phyloP scores from a whole-genome alignment of 2,797 vertebrate species.

The Coendou prehensilis region DNA sequence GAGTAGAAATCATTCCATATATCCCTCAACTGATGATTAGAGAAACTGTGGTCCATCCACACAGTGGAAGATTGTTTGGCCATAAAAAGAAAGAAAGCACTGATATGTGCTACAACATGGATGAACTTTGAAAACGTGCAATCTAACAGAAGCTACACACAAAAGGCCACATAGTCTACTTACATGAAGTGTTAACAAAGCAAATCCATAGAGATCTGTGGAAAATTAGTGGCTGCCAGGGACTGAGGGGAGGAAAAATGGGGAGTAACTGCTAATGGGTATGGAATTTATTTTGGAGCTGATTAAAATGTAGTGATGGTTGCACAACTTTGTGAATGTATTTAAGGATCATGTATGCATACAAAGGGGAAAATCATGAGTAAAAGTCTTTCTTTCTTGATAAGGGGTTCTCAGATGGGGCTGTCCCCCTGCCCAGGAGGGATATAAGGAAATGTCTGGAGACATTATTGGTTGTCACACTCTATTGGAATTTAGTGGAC shows the following conservation, averaged over 20 bases:
- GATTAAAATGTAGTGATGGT: not conserved
- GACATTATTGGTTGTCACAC: not conserved
- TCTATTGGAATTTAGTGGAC: not conserved
- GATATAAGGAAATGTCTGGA: not conserved
- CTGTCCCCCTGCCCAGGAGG: not conserved
- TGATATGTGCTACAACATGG: not conserved
- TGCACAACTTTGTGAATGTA: not conserved
- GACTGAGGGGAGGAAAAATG: no score
- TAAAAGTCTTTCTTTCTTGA: not conserved
- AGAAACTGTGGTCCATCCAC: not conserved
- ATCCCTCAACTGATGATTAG: not conserved
- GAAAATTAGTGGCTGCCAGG: not conserved
- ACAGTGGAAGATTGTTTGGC: not conserved
- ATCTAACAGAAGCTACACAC: not conserved
- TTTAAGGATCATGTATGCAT: not conserved
- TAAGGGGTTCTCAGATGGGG: not conserved
- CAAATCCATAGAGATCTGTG: not conserved
- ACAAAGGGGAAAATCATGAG: not conserved
- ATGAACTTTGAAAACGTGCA: not conserved
- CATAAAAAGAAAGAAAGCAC: not conserved
- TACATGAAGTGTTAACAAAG: not conserved
- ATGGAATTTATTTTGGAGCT: not conserved
- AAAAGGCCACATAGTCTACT: not conserved
- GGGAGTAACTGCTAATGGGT: not conserved
- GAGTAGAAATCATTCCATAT: not conserved